Evolutionary conservation across 2,888 invertebrate genomes (phyloP), one percentile per base, ranked within the genome.

Genomic region (Plagiodera versicolora): DNA sequence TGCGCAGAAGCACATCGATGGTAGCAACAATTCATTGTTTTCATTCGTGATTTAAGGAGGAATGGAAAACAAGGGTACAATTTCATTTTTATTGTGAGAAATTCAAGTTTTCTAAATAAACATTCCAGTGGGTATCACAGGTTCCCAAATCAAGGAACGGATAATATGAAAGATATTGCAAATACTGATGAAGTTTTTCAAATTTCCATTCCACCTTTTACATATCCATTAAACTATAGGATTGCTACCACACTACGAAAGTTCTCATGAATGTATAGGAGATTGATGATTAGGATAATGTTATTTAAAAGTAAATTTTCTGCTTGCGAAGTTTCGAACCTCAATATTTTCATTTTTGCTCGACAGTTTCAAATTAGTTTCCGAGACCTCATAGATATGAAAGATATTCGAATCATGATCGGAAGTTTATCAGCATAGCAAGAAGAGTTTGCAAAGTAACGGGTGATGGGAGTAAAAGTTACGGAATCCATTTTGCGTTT

Each of bases 251-350:
- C 44, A 11, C 14, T 45, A 45, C 28, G 16, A 18, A 20, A 50
- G 53, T 32, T 54, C 67, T 67, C 67, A 69, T 73, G 72, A 64
- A 67, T 74, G 72, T 74, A 73, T 72, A 74, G 72, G 71, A 70
- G 67, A 69, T 69, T 71, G 68, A 70, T 39, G 16, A 55, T 49
- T 66, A 66, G 64, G 58, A 39, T 56, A 62, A 64, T 47, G 62
- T 63, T 63, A 57, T 60, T 24, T 24, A 59, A 63, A 63, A 62
- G 63, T 64, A 67, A 64, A 62, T 66, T 66, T 59, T 60, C 46
- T 61, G 60, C 61, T 58, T 52, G 61, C 56, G 56, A 63, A 61
- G 54, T 54, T 62, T 46, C 24, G n/a, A 53, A 53, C 53, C 44
- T 20, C 47, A 20, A 20, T n/a, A 19, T 44, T 50, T 50, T 45